phyloP scores from a whole-genome alignment of 2,113 vertebrate genomes.

The Pantherophis guttatus region DNA sequence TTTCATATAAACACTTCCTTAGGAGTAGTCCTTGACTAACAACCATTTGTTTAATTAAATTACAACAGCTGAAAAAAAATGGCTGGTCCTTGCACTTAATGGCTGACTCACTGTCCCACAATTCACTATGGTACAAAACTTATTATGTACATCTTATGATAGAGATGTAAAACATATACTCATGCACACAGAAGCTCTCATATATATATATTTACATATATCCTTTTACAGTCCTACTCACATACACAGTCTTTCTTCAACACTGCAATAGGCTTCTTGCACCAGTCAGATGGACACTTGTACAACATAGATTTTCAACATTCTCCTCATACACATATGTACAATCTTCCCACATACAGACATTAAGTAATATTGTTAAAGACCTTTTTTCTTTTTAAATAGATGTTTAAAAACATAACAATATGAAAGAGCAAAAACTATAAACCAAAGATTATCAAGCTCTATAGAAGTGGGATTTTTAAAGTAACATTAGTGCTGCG shows the following conservation, averaged over 20 bases:
- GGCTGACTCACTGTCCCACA: neutral
- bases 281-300: neutral
- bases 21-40: neutral
- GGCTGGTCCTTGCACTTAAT: neutral
- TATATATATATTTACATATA: neutral
- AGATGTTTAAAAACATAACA: neutral
- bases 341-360: neutral
- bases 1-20: neutral
- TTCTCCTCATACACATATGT: neutral
- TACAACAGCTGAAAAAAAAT: neutral
- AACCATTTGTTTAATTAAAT: neutral
- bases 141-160: neutral
- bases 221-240: neutral
- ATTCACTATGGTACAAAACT: neutral
- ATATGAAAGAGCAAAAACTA: neutral
- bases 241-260: neutral
- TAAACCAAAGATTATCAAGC: neutral
- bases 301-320: neutral
- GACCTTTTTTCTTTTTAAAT: neutral
- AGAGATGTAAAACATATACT: neutral
- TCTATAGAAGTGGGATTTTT: neutral
- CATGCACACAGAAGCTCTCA: neutral
- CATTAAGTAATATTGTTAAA: neutral
- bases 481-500: neutral
- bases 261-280: neutral